Conservation (phyloP, 1,140 invertebrate species). For the Argopecten irradians region DNA sequence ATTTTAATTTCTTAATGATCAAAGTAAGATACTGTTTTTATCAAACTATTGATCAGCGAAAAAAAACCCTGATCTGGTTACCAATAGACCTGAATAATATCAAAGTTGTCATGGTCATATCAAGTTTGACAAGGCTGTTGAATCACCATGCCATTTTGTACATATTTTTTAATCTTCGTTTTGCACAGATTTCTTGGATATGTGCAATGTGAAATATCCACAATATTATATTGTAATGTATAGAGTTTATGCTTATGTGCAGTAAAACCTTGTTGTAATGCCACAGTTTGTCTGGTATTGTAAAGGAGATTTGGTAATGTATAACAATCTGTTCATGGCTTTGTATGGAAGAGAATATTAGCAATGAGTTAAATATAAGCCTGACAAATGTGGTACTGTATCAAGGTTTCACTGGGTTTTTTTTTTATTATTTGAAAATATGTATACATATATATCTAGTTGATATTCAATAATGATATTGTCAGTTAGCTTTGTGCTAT, state of each 20-base stretch:
- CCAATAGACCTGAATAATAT: neutral
- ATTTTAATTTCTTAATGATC: too few species aligned
- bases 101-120: neutral
- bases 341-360: neutral
- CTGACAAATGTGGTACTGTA: neutral
- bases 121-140: neutral
- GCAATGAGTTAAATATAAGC: neutral
- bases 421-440: neutral
- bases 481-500: neutral
- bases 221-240: neutral
- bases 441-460: neutral
- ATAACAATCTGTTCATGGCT: neutral
- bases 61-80: neutral
- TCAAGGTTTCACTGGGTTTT: neutral
- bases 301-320: neutral
- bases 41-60: neutral
- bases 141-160: neutral
- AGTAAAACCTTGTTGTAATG: neutral
- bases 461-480: conserved; percentile 19
- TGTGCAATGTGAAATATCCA: neutral
- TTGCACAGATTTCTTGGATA: neutral
- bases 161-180: neutral
- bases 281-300: neutral
- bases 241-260: neutral
- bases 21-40: neutral